Evolutionary conservation across 2,888 invertebrate species (phyloP), one percentile per base, ranked within the genome.

Genomic region (Dasypolia templi): DNA sequence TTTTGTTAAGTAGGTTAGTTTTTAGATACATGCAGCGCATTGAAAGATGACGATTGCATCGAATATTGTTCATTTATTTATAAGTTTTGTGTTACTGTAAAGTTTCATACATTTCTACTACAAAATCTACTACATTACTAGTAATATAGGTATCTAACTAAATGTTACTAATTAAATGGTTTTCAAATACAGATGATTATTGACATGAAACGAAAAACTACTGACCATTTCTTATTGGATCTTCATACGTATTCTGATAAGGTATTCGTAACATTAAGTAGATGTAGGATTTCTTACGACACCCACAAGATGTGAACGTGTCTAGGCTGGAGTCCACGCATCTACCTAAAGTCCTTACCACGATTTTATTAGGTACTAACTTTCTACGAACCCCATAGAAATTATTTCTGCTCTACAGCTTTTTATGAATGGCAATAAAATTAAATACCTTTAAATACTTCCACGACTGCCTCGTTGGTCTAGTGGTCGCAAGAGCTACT

Each of bases 311-410:
- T 1, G 12, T 26, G 29, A 42, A 58, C 7, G 1, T 19, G 51
- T 58, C 61, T 49, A 46, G 26, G 39, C 46, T 35, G 11, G 4
- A 66, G 46, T 32, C 14, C 58, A 46, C 29, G n/a, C 32, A 61
- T 51, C 32, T 42, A 29, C 58, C 32, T n/a, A 46, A 35, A 51
- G 29, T 46, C n/a, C 11, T 49, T 22, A 32, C 26, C 26, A 51
- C 55, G 55, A 81, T 80, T 80, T 80, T 81, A 80, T 80, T 64
- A 69, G 51, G 67, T 67, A 80, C 64, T 82, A 62, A 78, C 73
- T 39, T 77, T 44, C 58, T 26, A 42, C 26, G 55, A 53, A 69
- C 53, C 64, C 71, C 65, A 61, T 71, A 74, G 71, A 74, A 76
- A 63, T 76, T 79, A 64, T 75, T 81, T 71, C 84, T 70, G 63